Evolutionary conservation across 2,888 invertebrate genomes (phyloP).

Genomic region (Macrosoma leucophasiata): DNA sequence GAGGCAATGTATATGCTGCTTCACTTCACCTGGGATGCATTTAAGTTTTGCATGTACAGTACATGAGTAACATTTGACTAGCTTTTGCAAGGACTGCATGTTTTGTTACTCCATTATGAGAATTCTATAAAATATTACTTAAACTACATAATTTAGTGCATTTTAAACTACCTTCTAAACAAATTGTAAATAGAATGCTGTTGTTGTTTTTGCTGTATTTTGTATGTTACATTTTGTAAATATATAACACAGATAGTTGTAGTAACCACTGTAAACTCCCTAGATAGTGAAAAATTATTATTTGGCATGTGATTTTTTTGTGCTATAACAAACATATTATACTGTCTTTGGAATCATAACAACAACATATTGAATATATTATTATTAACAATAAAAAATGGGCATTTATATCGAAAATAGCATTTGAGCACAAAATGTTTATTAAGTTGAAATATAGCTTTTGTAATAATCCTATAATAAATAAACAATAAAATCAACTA

Average conservation of each 20-base stretch:
- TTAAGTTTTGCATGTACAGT: too few species aligned
- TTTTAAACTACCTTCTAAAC: conserved; percentile 31
- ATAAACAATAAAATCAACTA: conserved; percentile 30
- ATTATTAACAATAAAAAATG: conserved; percentile 4
- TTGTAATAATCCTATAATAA: conserved; percentile 48
- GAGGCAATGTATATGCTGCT: too few species aligned
- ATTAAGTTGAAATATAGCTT: conserved; percentile 35
- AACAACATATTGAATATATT: too few species aligned
- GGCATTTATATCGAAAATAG: conserved; percentile 8
- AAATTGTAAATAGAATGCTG: conserved; percentile 43
- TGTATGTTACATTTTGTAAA: conserved; percentile 47
- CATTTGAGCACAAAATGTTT: conserved; percentile 48
- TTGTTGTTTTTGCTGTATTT: conserved; percentile 33
- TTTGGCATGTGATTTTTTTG: too few species aligned
- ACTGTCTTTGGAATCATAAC: too few species aligned
- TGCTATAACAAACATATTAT: too few species aligned
- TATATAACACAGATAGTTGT: conserved; percentile 31
- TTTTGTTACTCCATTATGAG: conserved; percentile 35
- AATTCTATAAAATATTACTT: conserved; percentile 15
- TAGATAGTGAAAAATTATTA: conserved; percentile 25
- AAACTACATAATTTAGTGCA: conserved; percentile 29
- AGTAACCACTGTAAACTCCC: conserved; percentile 13
- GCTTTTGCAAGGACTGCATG: conserved; percentile 43
- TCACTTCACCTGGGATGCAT: too few species aligned
- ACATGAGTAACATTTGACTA: conserved; percentile 55